Evolutionary conservation across 2,888 invertebrate species (phyloP).

Genomic region (Acholoe squamosa): DNA sequence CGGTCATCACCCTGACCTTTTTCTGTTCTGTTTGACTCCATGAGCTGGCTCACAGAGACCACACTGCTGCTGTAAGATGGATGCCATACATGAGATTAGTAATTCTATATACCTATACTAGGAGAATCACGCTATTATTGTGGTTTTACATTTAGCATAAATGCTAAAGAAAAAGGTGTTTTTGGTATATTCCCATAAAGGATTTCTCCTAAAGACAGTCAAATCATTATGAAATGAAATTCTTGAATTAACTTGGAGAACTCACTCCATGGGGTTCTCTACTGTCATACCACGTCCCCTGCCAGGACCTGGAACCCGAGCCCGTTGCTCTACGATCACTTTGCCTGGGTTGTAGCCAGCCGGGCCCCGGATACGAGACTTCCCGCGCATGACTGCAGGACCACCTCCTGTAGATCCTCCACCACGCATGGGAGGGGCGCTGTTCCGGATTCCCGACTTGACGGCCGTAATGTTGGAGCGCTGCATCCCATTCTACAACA

Average conservation of each 20-base stretch:
- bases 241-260: no score
- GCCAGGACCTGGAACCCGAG: slow-evolving; percentile 62
- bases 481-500: slow-evolving; percentile 17
- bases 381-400: not conserved
- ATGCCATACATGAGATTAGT: no score
- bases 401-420: not conserved
- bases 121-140: no score
- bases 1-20: slow-evolving; percentile 39
- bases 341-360: slow-evolving; percentile 44
- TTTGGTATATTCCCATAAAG: no score
- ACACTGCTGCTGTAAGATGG: slow-evolving; percentile 45
- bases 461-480: slow-evolving; percentile 37
- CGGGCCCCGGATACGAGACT: slow-evolving; percentile 34
- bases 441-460: slow-evolving; percentile 19
- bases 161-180: no score
- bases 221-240: no score
- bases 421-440: not conserved
- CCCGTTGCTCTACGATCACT: slow-evolving; percentile 69
- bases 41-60: slow-evolving; percentile 62
- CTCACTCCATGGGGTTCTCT: slow-evolving; percentile 66
- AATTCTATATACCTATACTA: no score
- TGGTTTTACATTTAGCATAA: no score
- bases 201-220: no score
- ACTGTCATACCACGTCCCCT: slow-evolving; percentile 70
- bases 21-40: not conserved